Base-by-base conservation (phyloP, 2,888 invertebrate species). In the Caenorhabditis auriculariae region DNA sequence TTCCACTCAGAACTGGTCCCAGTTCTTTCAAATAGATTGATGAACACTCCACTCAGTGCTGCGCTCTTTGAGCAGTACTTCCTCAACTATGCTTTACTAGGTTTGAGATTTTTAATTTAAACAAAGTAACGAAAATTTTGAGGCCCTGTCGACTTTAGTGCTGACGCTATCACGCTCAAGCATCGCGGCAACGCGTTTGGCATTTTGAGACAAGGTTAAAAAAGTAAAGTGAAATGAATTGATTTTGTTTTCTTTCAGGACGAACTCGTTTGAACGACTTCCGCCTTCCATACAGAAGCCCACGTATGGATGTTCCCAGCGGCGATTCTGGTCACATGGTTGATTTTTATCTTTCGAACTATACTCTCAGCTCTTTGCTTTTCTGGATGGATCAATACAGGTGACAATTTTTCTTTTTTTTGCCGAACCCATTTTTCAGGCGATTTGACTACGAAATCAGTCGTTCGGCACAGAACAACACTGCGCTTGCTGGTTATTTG, bases 371-470 rank as follows among this genome's bases (percentile, higher is more conserved):
- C 7, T 70, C 70, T 12, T 66, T 80, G 27, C 68, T 80, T 21
- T 80, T 80, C 69, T 80, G 80, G 80, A 80, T 80, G 79, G 80
- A 78, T 49, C 78, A 78, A 48, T 78, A 78, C 60, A 52, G 75
- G 72, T 67, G 21, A n/a, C 47, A 12, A 32, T 2, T 46, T 29
- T 19, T 32, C 9, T 15, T n/a, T 6, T 32, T n/a, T 29, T 9
- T 46, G 15, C 27, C 7, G 2, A 28, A 17, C 7, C 1, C 9
- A 12, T 29, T 44, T 54, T 71, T 27, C 52, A 69, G 77, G 21
- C 77, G 76, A 54, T 80, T 80, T 58, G 80, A 80, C 62, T 80
- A 77, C 56, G 80, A 80, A 55, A 80, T 80, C 55, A 74, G 72
- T 42, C 59, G 72, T 39, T 62, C 66, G 19, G 75, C 73, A 4